Base-by-base conservation (phyloP, 2,797 vertebrate genomes). In the Geotrypetes seraphini region DNA sequence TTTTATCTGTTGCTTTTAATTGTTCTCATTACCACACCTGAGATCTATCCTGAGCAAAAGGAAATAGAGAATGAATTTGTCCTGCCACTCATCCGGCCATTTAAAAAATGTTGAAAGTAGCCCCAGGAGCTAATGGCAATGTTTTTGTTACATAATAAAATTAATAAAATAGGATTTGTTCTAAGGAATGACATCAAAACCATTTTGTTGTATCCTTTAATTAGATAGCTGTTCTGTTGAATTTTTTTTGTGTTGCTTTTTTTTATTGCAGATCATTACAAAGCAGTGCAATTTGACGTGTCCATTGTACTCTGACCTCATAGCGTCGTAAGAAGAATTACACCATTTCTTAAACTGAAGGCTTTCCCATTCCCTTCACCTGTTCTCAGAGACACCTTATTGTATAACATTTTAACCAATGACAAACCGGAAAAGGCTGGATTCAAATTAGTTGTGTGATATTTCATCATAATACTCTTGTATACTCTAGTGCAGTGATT, bases 381-480 rank as follows among this genome's bases (percentile, higher is more conserved):
- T 32, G 16, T 33, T 44, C 47, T 37, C 30, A 37, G 11, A 38
- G 3, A 21, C 14, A 48, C 57, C 53, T 37, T 71, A 39, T 7
- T 4, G 28, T 53, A 18, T 39, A 61, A 53, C 58, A 61, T 60
- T 59, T 13, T 35, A 60, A 35, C 25, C 1, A 4, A 7, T 50
- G 58, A 57, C 44, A 69, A 53, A 50, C 25, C 61, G 27, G 36
- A 45, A 57, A 9, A 52, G 28, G 37, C 33, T 8, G 42, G 53
- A 46, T 46, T 16, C 45, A 64, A 57, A 51, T 46, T n/a, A n/a
- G n/a, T 29, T 58, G 43, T 50, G 30, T 64, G 60, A 62, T 68
- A 55, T 62, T 66, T 57, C 54, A 63, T 68, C 38, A 29, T 50
- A 47, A 30, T 45, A 54, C n/a, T n/a, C n/a, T n/a, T n/a, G n/a